Evolutionary conservation across 2,888 invertebrate species (phyloP).

Genomic region (Galerucella pusilla): DNA sequence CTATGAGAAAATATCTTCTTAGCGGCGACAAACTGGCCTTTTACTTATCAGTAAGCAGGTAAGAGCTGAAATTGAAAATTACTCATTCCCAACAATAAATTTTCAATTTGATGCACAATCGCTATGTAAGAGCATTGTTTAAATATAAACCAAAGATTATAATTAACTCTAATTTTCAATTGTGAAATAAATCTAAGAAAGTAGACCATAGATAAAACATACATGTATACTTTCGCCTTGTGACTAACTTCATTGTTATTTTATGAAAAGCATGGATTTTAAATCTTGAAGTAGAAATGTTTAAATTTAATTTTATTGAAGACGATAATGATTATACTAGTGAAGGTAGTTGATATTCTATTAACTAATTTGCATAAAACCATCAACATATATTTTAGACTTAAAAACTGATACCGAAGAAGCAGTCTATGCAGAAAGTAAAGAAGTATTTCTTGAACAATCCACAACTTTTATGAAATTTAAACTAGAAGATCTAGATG

Average conservation of each 20-base stretch:
- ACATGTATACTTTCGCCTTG: not conserved
- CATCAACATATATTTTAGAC: not conserved
- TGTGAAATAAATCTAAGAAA: too few species aligned
- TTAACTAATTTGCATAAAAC: not conserved
- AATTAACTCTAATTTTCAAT: not conserved
- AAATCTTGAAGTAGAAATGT: conserved; percentile 39
- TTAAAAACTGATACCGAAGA: conserved; percentile 42
- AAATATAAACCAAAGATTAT: not conserved
- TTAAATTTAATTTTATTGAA: conserved; percentile 50
- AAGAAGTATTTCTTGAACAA: conserved; percentile 24
- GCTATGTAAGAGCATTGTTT: not conserved
- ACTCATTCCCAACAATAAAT: not conserved
- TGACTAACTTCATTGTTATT: conserved; percentile 7
- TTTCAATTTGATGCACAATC: not conserved
- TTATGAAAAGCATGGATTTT: not conserved
- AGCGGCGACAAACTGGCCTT: not conserved
- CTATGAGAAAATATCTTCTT: not conserved
- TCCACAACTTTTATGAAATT: not conserved
- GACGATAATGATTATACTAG: conserved; percentile 32
- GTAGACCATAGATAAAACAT: too few species aligned
- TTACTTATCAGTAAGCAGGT: not conserved
- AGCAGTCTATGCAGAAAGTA: conserved; percentile 33
- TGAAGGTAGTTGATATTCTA: conserved; percentile 30
- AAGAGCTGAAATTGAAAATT: not conserved
- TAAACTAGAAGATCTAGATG: conserved; percentile 30